Base-by-base conservation (phyloP, 2,113 vertebrate genomes). In the Boleophthalmus pectinirostris region DNA sequence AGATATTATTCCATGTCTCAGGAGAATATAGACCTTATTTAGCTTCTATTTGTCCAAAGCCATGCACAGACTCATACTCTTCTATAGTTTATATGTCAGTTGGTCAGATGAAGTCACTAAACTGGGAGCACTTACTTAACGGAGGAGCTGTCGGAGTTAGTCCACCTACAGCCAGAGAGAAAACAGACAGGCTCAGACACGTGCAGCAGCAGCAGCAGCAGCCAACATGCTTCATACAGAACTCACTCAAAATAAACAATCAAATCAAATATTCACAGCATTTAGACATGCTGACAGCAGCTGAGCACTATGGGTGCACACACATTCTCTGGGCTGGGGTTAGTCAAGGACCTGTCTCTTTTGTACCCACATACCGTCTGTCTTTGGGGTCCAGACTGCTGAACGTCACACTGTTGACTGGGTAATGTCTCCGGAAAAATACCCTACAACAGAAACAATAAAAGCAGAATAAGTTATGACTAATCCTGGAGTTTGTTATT, bases 401-500 rank as follows among this genome's bases (percentile, higher is more conserved):
- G 92, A 94, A 97, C 5, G 95, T 97, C 24, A 97, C 95, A 24
- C 93, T 97, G 91, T 78, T 95, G 69, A 97, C 93, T 0, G 96
- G 94, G 71, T 97, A 97, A 87, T 97, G 96, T 68, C 96, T 94
- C 72, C 96, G 93, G 88, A 97, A 97, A 90, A 97, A 97, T 69
- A 97, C 88, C 86, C 96, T 97, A 74, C 2, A 56, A 13, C 73
- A 68, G 61, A 64, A 51, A 21, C 78, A 14, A 70, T 12, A 78
- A 1, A 35, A 10, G 68, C 10, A 68, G 20, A 69, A 16, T 58
- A 18, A 33, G 46, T 47, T 47, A 47, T 47, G 13, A 47, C 15
- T 47, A 4, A 15, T 47, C 14, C 46, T 51, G 47, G 16, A 51
- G 16, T 51, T 20, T 51, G 5, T 51, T 51, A 51, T 51, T 6